These are phyloP conservation scores for Notospermus geniculatus DNA, from an alignment of 1,140 invertebrate genomes.

Conservation along the genomic window DNA sequence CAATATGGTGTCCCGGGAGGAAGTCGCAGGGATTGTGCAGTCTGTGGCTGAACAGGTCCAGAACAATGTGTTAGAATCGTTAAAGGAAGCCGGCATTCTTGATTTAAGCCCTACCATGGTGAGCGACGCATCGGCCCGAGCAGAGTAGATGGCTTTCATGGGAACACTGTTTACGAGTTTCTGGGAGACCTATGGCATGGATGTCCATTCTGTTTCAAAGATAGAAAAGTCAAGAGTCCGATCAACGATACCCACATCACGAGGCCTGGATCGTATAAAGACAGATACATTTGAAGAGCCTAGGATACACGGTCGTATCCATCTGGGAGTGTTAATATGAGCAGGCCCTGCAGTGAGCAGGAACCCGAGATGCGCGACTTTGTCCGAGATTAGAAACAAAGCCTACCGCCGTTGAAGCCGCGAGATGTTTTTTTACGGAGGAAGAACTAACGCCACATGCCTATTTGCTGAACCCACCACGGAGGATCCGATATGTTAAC, in stretches of 20 bases:
- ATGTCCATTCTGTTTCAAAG: conserved; percentile 26
- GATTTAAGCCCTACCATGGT: no score
- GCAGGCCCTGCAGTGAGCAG: conserved; percentile 14
- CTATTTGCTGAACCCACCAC: conserved; percentile 30
- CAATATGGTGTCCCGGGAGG: no score
- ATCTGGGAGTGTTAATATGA: conserved; percentile 33
- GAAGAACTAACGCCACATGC: conserved; percentile 42
- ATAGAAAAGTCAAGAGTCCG: conserved; percentile 10
- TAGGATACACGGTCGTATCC: conserved; percentile 18
- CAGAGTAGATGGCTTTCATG: conserved; percentile 17
- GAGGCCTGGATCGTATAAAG: conserved; percentile 17
- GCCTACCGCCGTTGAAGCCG: conserved; percentile 21
- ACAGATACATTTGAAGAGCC: conserved; percentile 7
- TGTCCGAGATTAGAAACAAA: conserved; percentile 15
- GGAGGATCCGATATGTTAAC: conserved; percentile 46
- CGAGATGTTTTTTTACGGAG: conserved; percentile 48
- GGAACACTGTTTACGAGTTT: conserved; percentile 27
- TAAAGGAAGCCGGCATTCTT: no score
- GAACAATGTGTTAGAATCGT: no score
- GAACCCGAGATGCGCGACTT: conserved; percentile 9
- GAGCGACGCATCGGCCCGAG: conserved; percentile 19
- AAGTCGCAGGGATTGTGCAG: no score
- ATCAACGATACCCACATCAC: conserved; percentile 22
- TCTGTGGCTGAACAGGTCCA: no score
- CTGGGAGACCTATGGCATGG: conserved; percentile 31